Conservation (phyloP, 2,888 invertebrate species). For the Lasiommata megera region DNA sequence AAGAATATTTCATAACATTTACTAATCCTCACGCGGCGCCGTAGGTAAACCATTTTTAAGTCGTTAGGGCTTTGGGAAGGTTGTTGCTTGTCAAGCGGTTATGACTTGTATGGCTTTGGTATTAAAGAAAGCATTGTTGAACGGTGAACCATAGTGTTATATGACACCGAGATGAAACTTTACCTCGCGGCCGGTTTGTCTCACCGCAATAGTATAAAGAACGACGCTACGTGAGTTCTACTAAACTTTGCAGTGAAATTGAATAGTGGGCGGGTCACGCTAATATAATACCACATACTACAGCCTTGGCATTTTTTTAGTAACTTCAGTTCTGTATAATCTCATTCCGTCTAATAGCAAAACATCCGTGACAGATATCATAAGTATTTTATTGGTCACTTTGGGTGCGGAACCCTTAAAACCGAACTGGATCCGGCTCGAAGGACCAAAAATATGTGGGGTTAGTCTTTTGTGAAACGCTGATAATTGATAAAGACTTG, state of each 20-base stretch:
- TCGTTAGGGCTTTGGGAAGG: neutral
- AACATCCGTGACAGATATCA: too few relatives aligned
- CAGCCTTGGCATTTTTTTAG: too few relatives aligned
- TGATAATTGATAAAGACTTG: too few relatives aligned
- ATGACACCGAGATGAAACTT: neutral
- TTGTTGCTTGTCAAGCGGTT: neutral
- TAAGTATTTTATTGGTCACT: too few relatives aligned
- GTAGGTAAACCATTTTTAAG: neutral
- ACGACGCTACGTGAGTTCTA: neutral
- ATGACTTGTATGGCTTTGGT: neutral
- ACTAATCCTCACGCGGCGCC: neutral
- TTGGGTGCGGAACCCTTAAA: too few relatives aligned
- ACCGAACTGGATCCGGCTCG: too few relatives aligned
- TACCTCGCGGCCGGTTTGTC: neutral
- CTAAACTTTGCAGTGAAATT: neutral
- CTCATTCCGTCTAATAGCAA: too few relatives aligned
- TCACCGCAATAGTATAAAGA: neutral
- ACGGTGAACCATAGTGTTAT: neutral
- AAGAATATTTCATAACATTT: neutral
- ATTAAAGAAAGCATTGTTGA: neutral
- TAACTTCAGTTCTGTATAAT: too few relatives aligned
- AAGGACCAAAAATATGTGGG: too few relatives aligned
- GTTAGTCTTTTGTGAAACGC: too few relatives aligned
- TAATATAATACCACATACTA: too few relatives aligned
- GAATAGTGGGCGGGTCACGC: neutral